Base-by-base conservation (phyloP, 2,113 vertebrate species). In the Motacilla alba region DNA sequence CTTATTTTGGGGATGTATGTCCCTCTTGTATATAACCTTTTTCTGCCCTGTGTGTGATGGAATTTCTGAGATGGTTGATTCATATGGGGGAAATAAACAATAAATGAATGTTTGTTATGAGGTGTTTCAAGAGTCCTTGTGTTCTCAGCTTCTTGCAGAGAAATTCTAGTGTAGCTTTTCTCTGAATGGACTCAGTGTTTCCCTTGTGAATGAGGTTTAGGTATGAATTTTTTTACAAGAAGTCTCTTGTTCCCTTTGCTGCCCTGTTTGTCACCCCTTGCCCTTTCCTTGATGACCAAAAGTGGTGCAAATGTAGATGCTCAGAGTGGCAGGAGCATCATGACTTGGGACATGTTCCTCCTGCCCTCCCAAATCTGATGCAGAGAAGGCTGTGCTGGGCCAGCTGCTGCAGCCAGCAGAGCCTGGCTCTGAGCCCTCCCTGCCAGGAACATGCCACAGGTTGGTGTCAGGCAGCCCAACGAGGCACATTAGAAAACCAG, bases 1-100 rank as follows among this genome's bases (percentile, higher is more conserved):
- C 56, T 92, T 97, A 81, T 91, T 96, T 83, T 75, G 70, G 90
- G 94, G 88, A 20, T 30, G 9, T 47, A 10, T 64, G 63, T 83
- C 91, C 87, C 58, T 89, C 77, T 69, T 96, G 94, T 97, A 89
- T 80, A 95, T 94, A 93, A 92, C 47, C 3, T 50, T 93, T 93
- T 90, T 76, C 89, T 95, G 75, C 92, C 93, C 47, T 83, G 76
- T 49, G 89, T 91, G 49, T 59, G 93, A 87, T 89, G 87, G 81
- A 95, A 39, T 94, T 95, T 96, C 83, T 44, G 2, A 94, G 73
- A 73, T 90, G 93, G 84, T 94, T 90, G 89, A 86, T 93, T 89
- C 91, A 58, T 89, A 52, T 73, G 91, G 95, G 94, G 92, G 85
- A 94, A 97, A 96, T 96, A 94, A 96, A 96, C 86, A 95, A 90